phyloP scores from a whole-genome alignment of 1,140 invertebrate genomes.

The Caenorhabditis brenneri region DNA sequence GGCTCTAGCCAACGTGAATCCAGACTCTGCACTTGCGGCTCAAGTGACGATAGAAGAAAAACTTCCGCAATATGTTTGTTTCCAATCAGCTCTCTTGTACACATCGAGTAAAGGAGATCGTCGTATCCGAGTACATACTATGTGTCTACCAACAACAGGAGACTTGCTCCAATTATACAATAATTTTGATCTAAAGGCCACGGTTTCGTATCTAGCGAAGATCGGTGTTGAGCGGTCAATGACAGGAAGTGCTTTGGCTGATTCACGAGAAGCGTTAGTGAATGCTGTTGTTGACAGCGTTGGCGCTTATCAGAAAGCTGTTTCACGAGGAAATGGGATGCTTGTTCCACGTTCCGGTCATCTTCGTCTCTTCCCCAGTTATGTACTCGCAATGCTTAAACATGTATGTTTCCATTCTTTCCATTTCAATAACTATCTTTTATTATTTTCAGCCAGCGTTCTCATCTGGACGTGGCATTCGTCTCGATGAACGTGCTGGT shows the following conservation, averaged over 20 bases:
- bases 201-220: conserved; percentile 79
- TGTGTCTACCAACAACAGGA: conserved; percentile 87
- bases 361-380: conserved; percentile 81
- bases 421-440: background rate
- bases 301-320: conserved; percentile 78
- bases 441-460: conserved; percentile 61
- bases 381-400: conserved; percentile 88
- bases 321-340: conserved; percentile 75
- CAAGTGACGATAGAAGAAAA: conserved; percentile 81
- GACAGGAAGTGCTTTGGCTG: conserved; percentile 80
- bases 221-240: conserved; percentile 85
- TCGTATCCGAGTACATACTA: conserved; percentile 93
- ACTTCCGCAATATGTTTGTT: conserved; percentile 78
- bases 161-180: conserved; percentile 85
- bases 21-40: conserved; percentile 96
- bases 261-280: conserved; percentile 92
- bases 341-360: conserved; percentile 74
- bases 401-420: conserved; percentile 76
- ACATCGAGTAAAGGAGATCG: conserved; percentile 97
- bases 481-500: conserved; percentile 88
- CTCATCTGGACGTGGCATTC: conserved; percentile 78
- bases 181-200: conserved; percentile 92
- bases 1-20: conserved; percentile 94
- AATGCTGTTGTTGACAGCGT: conserved; percentile 91
- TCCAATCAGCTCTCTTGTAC: conserved; percentile 95